These are phyloP conservation scores for Trypoxylus dichotomus DNA, from an alignment of 1,140 invertebrate species.

Conservation along the genomic window DNA sequence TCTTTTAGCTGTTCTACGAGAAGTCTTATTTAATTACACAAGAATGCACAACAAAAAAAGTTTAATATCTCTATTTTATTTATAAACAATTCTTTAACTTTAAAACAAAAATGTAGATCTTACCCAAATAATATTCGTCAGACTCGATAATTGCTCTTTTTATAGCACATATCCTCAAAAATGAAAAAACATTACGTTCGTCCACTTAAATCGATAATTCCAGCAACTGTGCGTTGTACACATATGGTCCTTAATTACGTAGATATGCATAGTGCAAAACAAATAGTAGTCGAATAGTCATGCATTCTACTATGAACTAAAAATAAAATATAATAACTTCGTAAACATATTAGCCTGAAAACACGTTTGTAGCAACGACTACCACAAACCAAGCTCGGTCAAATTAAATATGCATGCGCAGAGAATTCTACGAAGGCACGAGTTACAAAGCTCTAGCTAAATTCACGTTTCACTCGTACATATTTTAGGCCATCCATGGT, in stretches of 20 bases:
- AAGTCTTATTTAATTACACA: no score
- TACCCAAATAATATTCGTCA: no score
- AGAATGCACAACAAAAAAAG: no score
- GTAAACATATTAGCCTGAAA: not conserved
- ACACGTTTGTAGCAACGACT: not conserved
- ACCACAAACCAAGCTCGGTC: not conserved
- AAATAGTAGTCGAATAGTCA: not conserved
- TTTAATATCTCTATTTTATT: no score
- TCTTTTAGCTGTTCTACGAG: no score
- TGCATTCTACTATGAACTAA: not conserved
- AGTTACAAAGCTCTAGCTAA: not conserved
- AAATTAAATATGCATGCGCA: not conserved
- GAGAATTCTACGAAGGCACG: not conserved
- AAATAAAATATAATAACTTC: constrained; percentile 9
- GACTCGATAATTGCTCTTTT: no score
- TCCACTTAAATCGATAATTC: no score
- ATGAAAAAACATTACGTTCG: no score
- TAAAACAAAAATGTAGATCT: no score
- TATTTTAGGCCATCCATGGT: not conserved
- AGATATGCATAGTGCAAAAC: not conserved
- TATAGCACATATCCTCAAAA: no score
- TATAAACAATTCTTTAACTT: no score
- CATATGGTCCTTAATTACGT: not conserved
- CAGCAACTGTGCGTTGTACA: no score
- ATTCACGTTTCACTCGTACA: not conserved